Base-by-base conservation (phyloP, 2,113 vertebrate species). In the Alaudala cheleensis region DNA sequence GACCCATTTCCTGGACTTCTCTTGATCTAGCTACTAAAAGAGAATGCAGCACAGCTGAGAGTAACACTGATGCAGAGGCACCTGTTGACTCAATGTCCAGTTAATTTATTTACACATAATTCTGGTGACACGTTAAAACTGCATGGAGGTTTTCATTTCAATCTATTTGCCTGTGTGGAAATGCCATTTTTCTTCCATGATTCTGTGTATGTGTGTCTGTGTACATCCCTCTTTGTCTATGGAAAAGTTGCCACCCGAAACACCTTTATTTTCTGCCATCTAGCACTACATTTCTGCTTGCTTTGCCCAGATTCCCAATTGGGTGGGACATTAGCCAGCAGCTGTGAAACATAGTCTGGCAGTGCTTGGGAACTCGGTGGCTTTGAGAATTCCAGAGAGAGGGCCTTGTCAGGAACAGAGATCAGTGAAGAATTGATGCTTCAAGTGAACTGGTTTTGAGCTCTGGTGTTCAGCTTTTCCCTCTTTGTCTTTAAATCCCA, bases 401-500 rank as follows among this genome's bases (percentile, higher is more conserved):
- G 49, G 18, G 9, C 26, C 17, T 66, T 49, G 28, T 49, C 57
- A 60, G 39, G 24, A 88, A 18, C 1, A 10, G 65, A 80, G 22
- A 21, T 76, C 37, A 90, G 1, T 37, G 49, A 84, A 83, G 73
- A 61, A 25, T 2, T 50, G 44, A 44, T 79, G 60, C 37, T 64
- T 88, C 26, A n/a, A 70, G 33, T 57, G 21, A 71, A 42, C 29
- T 73, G 60, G 9, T 66, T 90, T 81, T 83, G 71, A 83, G 47
- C 58, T 81, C 14, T 51, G 13, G 8, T 8, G 3, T 71, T 81
- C 84, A 71, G 50, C n/a, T 58, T 58, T 71, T 37, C 40, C 4
- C 31, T 93, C 28, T 95, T 81, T 90, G 54, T 85, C 61, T 90
- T 91, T 96, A 54, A 81, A 94, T 96, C 86, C 39, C 97, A 99